Evolutionary conservation across 2,113 vertebrate species (phyloP), one percentile per base, ranked within the genome.

Genomic region (Sander vitreus): DNA sequence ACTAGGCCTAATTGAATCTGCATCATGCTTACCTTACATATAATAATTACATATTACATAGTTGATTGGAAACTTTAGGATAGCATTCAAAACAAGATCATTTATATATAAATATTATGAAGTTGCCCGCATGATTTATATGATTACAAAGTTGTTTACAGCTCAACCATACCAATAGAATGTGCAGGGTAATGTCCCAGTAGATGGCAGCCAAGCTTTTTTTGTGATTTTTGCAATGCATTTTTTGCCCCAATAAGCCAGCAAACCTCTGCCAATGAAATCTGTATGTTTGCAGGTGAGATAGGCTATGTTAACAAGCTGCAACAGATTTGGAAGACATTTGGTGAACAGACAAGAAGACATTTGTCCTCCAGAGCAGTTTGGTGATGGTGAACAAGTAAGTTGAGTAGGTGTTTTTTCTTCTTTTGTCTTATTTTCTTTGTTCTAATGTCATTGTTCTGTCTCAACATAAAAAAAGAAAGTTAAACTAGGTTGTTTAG

Each of bases 311-410:
- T 55, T 14, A 14, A 5, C 27, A 15, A 33, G 4, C 45, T 67
- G 19, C 47, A 63, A 14, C 14, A 50, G 25, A 48, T 51, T 2
- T 39, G 48, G 33, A 19, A 6, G n/a, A 51, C 19, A 36, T 50
- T 66, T 53, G 10, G 47, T 68, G 48, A 19, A 62, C 25, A 19
- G 14, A 18, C 15, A 11, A 27, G 30, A 33, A 33, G 30, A 33
- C 30, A 30, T 74, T 73, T 50, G 82, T 74, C 81, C 47, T 48
- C 72, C 33, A 48, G 53, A 55, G 81, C 77, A 62, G 62, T 53
- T 66, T 71, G 82, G 89, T 81, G 89, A 90, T 82, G 89, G 75
- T 88, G 73, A 84, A 64, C 50, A n/a, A 85, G 88, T 92, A 23
- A 36, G 48, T 25, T 76, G 6, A 63, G 47, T 63, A 1, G 10